These are phyloP conservation scores for Mactromeris polynyma DNA, from an alignment of 2,888 invertebrate genomes.

Conservation along the genomic window DNA sequence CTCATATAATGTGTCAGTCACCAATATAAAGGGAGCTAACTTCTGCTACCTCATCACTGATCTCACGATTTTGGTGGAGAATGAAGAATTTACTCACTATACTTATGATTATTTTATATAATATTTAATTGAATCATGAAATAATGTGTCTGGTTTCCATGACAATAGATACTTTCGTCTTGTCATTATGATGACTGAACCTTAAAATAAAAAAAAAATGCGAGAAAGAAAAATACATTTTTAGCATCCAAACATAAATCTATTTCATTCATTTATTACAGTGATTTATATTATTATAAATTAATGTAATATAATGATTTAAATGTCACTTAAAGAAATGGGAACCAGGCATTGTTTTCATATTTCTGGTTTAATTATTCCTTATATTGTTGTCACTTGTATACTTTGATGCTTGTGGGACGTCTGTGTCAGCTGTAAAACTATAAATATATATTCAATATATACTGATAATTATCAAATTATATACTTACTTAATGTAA, in stretches of 20 bases:
- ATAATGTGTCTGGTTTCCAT: too few species aligned
- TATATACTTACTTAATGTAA: too few species aligned
- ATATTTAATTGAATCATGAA: too few species aligned
- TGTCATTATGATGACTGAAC: too few species aligned
- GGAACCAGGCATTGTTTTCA: background rate
- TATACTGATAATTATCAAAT: too few species aligned
- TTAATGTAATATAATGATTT: background rate
- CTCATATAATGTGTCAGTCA: slow-evolving; percentile 6
- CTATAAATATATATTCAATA: too few species aligned
- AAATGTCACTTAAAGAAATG: background rate
- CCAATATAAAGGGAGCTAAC: slow-evolving; percentile 32
- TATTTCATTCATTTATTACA: too few species aligned
- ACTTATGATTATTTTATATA: background rate
- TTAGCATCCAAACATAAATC: too few species aligned
- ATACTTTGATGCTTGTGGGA: background rate
- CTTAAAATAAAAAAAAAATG: too few species aligned
- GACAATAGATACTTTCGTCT: too few species aligned
- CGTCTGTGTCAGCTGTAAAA: too few species aligned
- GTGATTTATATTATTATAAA: background rate
- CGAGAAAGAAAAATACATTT: too few species aligned
- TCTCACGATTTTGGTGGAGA: slow-evolving; percentile 3
- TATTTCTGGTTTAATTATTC: background rate
- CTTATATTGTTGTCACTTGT: background rate
- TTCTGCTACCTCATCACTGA: slow-evolving; percentile 27
- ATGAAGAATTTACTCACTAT: background rate